Conservation (phyloP, 2,888 invertebrate genomes). For the Leucophenga maculata region DNA sequence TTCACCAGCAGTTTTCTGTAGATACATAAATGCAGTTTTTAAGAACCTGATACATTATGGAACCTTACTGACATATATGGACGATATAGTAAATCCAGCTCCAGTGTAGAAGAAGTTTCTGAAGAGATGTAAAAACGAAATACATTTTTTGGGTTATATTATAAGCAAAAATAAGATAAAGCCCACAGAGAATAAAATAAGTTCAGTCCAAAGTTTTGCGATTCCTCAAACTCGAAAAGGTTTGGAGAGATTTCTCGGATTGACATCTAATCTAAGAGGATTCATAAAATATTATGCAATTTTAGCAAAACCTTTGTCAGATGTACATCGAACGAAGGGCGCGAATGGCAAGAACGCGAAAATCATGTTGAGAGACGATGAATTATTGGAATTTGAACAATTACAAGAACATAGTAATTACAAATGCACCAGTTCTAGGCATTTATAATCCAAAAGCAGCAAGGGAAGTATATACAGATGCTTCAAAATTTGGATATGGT, state of each 20-base stretch:
- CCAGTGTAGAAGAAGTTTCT: not conserved
- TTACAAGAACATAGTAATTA: constrained; percentile 24
- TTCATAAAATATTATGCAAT: not conserved
- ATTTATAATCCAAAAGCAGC: constrained; percentile 31
- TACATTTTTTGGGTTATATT: no score
- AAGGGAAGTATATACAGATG: constrained; percentile 40
- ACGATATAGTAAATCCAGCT: not conserved
- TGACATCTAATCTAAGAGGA: not conserved
- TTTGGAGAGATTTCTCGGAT: not conserved
- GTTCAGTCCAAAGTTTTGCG: no score
- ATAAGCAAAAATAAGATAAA: no score
- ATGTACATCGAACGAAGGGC: no score
- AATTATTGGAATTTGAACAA: constrained; percentile 32
- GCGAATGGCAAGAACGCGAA: no score
- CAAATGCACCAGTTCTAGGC: constrained; percentile 40
- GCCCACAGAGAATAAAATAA: no score
- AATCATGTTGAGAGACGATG: constrained; percentile 27
- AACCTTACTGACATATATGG: not conserved
- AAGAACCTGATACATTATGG: not conserved
- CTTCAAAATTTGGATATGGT: constrained; percentile 50
- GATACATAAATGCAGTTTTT: not conserved
- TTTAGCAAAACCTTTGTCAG: no score
- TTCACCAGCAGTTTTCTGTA: not conserved
- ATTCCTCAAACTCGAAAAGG: no score
- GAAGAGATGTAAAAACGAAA: not conserved